A percentile compares a stretch with the other conserved stretches of the same genome.
Evolutionary conservation across 2,113 vertebrate genomes (phyloP).

Genomic region (Microtus montanus): DNA sequence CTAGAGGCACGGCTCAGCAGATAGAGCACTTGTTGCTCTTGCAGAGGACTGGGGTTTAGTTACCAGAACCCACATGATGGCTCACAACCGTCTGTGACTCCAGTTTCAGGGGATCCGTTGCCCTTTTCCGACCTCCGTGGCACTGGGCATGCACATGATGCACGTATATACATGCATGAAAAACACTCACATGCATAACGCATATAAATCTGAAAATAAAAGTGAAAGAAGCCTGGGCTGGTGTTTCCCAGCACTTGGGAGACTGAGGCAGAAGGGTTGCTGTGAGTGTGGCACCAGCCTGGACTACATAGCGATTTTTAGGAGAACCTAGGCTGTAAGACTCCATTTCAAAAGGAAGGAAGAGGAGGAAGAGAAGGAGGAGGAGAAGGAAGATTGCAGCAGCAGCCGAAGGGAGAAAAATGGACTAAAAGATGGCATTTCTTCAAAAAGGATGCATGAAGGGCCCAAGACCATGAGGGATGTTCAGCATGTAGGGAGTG

Average conservation of each 20-base stretch:
- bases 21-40: not conserved
- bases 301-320: not conserved
- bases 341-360: not conserved
- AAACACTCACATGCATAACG: not conserved
- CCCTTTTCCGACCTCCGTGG: not conserved
- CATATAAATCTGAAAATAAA: not conserved
- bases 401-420: not conserved
- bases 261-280: not conserved
- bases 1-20: not conserved
- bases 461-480: not conserved
- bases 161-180: not conserved
- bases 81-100: not conserved
- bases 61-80: not conserved
- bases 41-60: not conserved
- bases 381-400: not conserved
- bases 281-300: not conserved
- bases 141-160: not conserved
- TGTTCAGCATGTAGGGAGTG: no score
- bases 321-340: not conserved
- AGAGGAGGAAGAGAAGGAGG: not conserved
- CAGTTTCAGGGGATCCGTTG: not conserved
- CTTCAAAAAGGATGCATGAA: not conserved
- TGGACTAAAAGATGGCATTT: not conserved
- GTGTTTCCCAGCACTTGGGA: not conserved
- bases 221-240: not conserved